Evolutionary conservation across 2,888 invertebrate genomes (phyloP).

Genomic region (Drosophila pseudotalamancana): DNA sequence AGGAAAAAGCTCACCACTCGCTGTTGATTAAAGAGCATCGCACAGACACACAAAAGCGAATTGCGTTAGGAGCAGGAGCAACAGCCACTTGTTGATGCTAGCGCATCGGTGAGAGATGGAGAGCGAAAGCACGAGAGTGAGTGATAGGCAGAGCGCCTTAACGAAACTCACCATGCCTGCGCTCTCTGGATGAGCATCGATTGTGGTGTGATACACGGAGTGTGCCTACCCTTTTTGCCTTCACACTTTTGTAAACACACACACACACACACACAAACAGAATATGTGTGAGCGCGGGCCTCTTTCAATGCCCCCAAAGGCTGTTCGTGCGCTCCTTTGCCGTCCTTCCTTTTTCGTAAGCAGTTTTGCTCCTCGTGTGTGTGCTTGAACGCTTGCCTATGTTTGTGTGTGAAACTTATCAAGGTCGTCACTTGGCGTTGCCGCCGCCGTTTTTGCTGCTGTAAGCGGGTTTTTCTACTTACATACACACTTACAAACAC

Average conservation of each 20-base stretch:
- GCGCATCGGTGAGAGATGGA: slow-evolving; percentile 1
- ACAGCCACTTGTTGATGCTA: slow-evolving; percentile 71
- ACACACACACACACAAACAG: neutral
- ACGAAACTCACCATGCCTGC: slow-evolving; percentile 56
- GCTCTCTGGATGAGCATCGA: slow-evolving; percentile 46
- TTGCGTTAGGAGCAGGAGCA: slow-evolving; percentile 63
- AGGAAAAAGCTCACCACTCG: slow-evolving; percentile 60
- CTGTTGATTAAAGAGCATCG: slow-evolving; percentile 59
- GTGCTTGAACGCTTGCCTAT: slow-evolving; percentile 8
- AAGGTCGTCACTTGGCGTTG: slow-evolving; percentile 82
- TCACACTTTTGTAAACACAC: slow-evolving; percentile 32
- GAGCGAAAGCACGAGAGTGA: neutral
- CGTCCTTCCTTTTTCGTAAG: slow-evolving; percentile 58
- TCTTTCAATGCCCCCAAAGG: slow-evolving; percentile 24
- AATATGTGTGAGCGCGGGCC: slow-evolving; percentile 19
- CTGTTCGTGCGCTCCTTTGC: slow-evolving; percentile 40
- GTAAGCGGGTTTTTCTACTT: slow-evolving; percentile 80
- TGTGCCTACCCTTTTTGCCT: slow-evolving; percentile 13
- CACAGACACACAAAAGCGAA: slow-evolving; percentile 47
- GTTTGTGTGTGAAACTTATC: slow-evolving; percentile 75
- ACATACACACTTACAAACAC: slow-evolving; percentile 33
- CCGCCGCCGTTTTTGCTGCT: slow-evolving; percentile 64
- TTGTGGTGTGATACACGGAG: slow-evolving; percentile 48
- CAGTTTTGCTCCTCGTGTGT: slow-evolving; percentile 28
- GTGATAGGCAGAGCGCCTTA: neutral